Evolutionary conservation across 64 coral and sea anemone species (phyloP), one percentile per base, ranked within the genome.

Genomic region (Pachyseris speciosa): DNA sequence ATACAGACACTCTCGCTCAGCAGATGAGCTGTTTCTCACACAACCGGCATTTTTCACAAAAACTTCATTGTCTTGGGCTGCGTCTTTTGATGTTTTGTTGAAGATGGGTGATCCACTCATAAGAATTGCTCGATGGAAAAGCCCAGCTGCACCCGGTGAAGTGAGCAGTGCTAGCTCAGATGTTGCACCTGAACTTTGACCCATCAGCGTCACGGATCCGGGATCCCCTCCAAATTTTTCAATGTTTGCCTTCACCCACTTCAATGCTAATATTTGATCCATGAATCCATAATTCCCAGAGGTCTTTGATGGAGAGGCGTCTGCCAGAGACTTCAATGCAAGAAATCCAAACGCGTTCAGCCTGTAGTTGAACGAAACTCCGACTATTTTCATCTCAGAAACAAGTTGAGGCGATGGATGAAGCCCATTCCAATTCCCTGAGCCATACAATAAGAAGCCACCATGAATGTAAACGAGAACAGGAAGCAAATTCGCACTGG

Each of bases 251-350:
- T 84, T 44, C 6, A 95, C 74, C 94, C 94, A 95, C 5, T 70
- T 55, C 28, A 95, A 77, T 19, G 81, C 94, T 26, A 89, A 58
- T 26, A 90, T 86, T 39, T 95, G 94, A 86, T 95, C 94, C 87
- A 95, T 86, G 8, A 95, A 91, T 7, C 87, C 94, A 73, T 91
- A 95, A 41, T 95, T 95, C 5, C 94, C 94, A 33, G 87, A 74
- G 3, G 76, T 89, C 5, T 83, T 63, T 10, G 22, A 33, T 7
- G 19, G 37, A 19, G 92, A 52, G 22, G 7, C 17, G 3, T 59
- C 16, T 42, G 75, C 75, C 7, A 96, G 37, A 22, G 83, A 77
- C 29, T 92, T 79, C n/a, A 96, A 25, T 17, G 89, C 57, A 38
- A 92, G 75, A 84, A 96, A 96, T 4, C 94, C 94, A 92, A 96